phyloP scores from a whole-genome alignment of 2,113 vertebrate genomes.

The Garra rufa region DNA sequence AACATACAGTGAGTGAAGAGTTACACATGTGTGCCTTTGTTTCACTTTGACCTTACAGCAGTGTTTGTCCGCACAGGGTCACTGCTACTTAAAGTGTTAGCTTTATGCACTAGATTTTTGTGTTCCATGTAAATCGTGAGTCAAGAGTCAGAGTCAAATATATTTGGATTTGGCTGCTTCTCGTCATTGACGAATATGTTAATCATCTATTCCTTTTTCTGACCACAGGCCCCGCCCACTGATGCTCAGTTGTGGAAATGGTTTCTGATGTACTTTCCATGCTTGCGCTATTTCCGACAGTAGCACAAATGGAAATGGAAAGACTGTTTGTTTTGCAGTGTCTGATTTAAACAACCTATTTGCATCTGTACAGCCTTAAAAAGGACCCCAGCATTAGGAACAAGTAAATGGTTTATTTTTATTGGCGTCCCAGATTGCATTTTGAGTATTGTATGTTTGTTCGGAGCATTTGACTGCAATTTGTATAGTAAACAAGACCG shows the following conservation, averaged over 20 bases:
- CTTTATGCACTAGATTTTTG: background rate
- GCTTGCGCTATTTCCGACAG: background rate
- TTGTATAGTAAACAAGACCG: background rate
- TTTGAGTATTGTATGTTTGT: background rate
- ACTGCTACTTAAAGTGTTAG: background rate
- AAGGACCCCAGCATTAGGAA: background rate
- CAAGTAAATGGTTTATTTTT: background rate
- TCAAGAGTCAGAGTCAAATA: too few relatives aligned
- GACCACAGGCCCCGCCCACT: too few relatives aligned
- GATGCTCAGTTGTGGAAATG: too few relatives aligned
- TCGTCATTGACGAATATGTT: too few relatives aligned
- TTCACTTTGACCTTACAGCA: background rate
- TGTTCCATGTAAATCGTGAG: background rate
- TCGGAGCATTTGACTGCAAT: background rate
- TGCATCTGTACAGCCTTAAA: background rate
- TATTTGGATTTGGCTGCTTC: too few relatives aligned
- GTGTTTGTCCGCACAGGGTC: background rate
- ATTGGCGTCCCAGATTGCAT: background rate
- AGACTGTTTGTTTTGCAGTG: background rate
- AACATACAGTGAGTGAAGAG: constrained; percentile 1
- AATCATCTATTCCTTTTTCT: too few relatives aligned
- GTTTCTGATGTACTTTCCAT: background rate
- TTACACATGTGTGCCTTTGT: background rate
- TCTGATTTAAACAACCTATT: background rate
- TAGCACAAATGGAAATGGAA: background rate